Percentiles rank a stretch among this genome's conserved stretches.
Evolutionary conservation across 2,113 vertebrate genomes (phyloP).

Genomic region (Miniopterus natalensis): DNA sequence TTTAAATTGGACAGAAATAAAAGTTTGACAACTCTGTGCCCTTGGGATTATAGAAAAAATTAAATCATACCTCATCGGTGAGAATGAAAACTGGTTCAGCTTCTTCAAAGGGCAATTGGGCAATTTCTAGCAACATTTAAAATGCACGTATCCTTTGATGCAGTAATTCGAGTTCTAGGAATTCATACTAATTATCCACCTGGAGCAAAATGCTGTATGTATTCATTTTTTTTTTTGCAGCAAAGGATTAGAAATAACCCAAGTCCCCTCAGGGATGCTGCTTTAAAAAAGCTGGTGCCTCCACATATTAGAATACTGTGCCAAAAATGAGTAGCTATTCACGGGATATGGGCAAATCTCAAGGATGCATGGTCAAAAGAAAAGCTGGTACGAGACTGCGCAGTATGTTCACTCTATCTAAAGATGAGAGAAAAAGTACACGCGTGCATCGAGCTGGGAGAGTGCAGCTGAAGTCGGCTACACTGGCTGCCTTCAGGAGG

Average conservation of each 20-base stretch:
- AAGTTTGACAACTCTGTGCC: background rate
- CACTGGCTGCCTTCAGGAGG: background rate
- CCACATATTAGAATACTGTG: background rate
- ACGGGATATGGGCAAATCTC: background rate
- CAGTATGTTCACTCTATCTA: background rate
- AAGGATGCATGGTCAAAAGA: background rate
- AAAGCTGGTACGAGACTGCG: background rate
- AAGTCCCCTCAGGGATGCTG: background rate
- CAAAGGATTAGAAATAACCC: slow-evolving; percentile 21
- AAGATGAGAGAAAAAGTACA: background rate
- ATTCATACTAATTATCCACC: background rate
- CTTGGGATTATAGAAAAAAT: background rate
- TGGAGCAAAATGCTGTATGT: background rate
- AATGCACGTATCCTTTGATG: background rate
- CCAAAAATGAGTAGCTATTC: background rate
- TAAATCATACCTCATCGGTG: background rate
- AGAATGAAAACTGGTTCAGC: background rate
- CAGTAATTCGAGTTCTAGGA: background rate
- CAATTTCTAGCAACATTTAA: slow-evolving; percentile 39
- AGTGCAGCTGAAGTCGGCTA: background rate
- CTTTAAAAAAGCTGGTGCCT: background rate
- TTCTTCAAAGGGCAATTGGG: background rate
- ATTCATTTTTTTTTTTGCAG: background rate
- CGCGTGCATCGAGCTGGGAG: background rate
- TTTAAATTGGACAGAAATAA: slow-evolving; percentile 9